Evolutionary conservation across 1,140 invertebrate genomes (phyloP).

Genomic region (Leptopilina boulardi): DNA sequence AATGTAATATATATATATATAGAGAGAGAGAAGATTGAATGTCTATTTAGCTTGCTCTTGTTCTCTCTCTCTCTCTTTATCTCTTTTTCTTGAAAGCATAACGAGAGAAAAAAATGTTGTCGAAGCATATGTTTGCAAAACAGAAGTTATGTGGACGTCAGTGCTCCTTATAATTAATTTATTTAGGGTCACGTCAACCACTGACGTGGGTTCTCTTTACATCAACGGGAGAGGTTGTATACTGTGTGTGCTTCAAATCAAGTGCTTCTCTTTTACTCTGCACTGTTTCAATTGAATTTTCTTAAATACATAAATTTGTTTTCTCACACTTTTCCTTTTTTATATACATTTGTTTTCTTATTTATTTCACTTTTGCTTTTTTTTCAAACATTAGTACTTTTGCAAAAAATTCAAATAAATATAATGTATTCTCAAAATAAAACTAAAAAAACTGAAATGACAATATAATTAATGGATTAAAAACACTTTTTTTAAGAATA

Average conservation of each 20-base stretch:
- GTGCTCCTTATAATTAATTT: constrained; percentile 29
- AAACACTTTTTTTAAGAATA: too few relatives aligned
- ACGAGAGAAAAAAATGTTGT: constrained; percentile 16
- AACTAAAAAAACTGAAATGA: too few relatives aligned
- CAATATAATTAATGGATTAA: too few relatives aligned
- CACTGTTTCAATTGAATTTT: neutral
- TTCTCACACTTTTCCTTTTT: neutral
- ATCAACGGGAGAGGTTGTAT: neutral
- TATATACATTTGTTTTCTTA: neutral
- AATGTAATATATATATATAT: neutral
- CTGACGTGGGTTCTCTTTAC: constrained; percentile 10
- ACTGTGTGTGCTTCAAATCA: neutral
- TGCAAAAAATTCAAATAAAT: too few relatives aligned
- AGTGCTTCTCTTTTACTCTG: neutral
- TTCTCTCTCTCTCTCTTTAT: too few relatives aligned
- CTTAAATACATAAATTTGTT: neutral
- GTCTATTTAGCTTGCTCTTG: too few relatives aligned
- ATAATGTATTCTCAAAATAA: too few relatives aligned
- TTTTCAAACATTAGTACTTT: too few relatives aligned
- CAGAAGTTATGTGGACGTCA: constrained; percentile 23
- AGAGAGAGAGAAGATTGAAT: neutral
- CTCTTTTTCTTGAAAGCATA: neutral
- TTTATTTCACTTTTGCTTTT: neutral
- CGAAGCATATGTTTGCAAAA: constrained; percentile 17
- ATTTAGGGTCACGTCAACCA: constrained; percentile 29